These are phyloP conservation scores for Orestias chungarensis DNA, from an alignment of 2,797 vertebrate species.

Conservation along the genomic window DNA sequence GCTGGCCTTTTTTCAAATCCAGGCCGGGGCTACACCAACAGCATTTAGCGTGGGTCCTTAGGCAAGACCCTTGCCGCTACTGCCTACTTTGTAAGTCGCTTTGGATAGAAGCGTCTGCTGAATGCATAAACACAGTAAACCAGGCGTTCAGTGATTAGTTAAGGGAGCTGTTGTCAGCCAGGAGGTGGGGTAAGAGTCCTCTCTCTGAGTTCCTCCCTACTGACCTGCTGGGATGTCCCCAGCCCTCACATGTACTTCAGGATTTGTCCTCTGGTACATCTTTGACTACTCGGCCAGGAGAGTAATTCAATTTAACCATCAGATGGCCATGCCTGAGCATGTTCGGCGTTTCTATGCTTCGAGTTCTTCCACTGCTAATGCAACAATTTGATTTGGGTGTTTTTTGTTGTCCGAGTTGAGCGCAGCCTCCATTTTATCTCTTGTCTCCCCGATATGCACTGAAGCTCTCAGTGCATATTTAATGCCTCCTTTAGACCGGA, in stretches of 20 bases:
- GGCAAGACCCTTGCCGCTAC: too few species aligned
- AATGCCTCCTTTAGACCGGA: slow-evolving; percentile 46
- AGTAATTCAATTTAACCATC: slow-evolving; percentile 3
- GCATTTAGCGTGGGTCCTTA: too few species aligned
- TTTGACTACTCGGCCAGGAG: background rate
- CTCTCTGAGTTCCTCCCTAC: background rate
- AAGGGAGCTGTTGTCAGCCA: slow-evolving; percentile 29
- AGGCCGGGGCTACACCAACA: too few species aligned
- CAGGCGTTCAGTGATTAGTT: background rate
- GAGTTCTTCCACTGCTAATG: background rate
- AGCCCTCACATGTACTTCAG: background rate
- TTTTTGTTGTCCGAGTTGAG: background rate
- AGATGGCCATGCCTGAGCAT: background rate
- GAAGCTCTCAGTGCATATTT: too few species aligned
- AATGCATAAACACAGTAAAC: too few species aligned
- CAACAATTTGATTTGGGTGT: slow-evolving; percentile 1
- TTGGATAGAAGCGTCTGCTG: too few species aligned
- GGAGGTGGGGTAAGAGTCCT: slow-evolving; percentile 68
- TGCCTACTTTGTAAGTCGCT: too few species aligned
- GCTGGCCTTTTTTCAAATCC: too few species aligned
- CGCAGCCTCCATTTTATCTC: slow-evolving; percentile 13
- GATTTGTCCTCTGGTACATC: background rate
- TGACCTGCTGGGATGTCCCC: background rate
- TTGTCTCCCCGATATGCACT: slow-evolving; percentile 31
- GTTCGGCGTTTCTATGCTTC: background rate